phyloP scores from a whole-genome alignment of 2,797 vertebrate species.

The Anisognathus igniventris region DNA sequence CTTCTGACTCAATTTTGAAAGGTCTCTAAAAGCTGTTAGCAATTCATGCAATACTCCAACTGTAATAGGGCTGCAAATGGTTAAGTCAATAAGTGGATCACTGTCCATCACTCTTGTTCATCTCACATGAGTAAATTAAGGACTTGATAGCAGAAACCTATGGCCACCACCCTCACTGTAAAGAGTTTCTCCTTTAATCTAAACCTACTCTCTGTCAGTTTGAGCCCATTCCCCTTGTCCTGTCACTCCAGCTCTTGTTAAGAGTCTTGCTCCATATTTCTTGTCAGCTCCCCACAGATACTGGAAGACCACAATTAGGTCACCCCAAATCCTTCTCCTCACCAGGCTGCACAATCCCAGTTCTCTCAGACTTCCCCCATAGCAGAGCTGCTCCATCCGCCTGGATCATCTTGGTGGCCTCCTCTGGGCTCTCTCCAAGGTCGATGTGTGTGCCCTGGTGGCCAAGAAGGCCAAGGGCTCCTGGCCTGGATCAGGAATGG shows the following conservation, averaged over 20 bases:
- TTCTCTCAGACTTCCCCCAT: background rate
- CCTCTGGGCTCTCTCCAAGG: background rate
- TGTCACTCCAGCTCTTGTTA: background rate
- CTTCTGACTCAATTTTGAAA: background rate
- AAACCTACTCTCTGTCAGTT: background rate
- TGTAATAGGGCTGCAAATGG: background rate
- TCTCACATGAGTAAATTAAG: background rate
- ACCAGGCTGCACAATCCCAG: background rate
- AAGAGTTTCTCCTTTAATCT: background rate
- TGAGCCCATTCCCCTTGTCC: background rate
- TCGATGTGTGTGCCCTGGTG: background rate
- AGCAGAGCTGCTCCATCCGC: background rate
- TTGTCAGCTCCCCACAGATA: background rate
- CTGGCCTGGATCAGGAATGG: background rate
- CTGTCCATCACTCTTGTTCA: background rate
- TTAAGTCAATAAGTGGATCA: background rate
- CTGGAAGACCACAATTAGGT: background rate
- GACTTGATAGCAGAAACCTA: background rate
- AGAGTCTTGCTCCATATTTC: background rate
- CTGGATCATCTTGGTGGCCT: background rate
- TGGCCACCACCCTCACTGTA: accelerated
- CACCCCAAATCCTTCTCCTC: background rate
- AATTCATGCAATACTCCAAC: background rate
- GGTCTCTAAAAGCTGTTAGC: background rate
- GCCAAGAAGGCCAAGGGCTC: background rate